Evolutionary conservation across 2,113 vertebrate species (phyloP).

Genomic region (Leucopsar rothschildi): DNA sequence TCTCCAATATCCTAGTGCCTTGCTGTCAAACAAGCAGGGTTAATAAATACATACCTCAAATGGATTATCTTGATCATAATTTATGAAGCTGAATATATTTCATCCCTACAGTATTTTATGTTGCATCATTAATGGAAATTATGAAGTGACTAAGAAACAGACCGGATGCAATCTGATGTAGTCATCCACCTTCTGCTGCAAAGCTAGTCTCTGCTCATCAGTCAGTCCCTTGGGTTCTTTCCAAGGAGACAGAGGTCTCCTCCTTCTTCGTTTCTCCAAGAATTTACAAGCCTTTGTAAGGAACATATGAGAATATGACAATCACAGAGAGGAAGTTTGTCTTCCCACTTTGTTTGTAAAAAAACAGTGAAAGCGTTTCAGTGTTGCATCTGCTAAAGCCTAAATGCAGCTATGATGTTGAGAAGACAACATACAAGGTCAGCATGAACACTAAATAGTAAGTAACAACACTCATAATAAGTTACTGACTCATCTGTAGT

Average conservation of each 20-base stretch:
- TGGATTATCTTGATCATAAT: not conserved
- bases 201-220: slow-evolving; percentile 76
- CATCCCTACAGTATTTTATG: not conserved
- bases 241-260: slow-evolving; percentile 65
- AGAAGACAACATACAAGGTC: not conserved
- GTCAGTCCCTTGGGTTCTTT: slow-evolving; percentile 77
- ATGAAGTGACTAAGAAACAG: slow-evolving; percentile 59
- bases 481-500: not conserved
- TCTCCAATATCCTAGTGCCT: not conserved
- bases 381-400: not conserved
- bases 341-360: not conserved
- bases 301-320: not conserved
- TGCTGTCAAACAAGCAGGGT: not conserved
- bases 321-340: not conserved
- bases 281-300: slow-evolving; percentile 79
- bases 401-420: not conserved
- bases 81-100: slow-evolving; percentile 18
- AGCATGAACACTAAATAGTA: not conserved
- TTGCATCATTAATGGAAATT: slow-evolving; percentile 41
- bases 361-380: not conserved
- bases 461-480: not conserved
- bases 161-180: slow-evolving; percentile 81
- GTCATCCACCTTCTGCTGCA: slow-evolving; percentile 84
- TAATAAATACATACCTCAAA: not conserved
- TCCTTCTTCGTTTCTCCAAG: slow-evolving; percentile 73